Conservation (phyloP, 2,888 invertebrate species). For the Caenorhabditis parvicauda region DNA sequence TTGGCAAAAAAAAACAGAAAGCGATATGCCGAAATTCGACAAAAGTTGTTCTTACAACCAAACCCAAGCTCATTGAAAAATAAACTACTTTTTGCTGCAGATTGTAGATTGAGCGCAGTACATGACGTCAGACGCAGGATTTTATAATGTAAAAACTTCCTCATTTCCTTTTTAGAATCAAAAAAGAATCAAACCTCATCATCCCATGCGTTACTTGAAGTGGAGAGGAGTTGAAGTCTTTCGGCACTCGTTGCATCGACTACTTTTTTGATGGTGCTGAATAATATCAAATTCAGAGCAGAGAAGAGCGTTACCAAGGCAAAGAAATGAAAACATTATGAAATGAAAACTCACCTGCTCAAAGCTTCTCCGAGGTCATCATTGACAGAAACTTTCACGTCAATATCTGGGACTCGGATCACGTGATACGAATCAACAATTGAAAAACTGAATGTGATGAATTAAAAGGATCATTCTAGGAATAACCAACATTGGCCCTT, state of each 20-base stretch:
- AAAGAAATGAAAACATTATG: no score
- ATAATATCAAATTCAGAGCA: not conserved
- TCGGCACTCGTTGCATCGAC: slow-evolving; percentile 28
- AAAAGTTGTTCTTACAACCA: no score
- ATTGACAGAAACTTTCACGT: slow-evolving; percentile 12
- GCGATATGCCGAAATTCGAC: no score
- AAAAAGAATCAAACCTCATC: slow-evolving; percentile 15
- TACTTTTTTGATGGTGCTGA: slow-evolving; percentile 16
- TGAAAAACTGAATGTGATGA: no score
- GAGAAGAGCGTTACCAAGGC: not conserved
- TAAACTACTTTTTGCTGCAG: no score
- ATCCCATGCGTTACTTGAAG: slow-evolving; percentile 38
- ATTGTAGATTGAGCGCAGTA: no score
- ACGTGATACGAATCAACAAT: no score
- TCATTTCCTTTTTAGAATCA: not conserved
- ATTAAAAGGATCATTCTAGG: no score
- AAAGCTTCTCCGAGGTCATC: slow-evolving; percentile 9
- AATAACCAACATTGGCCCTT: slow-evolving; percentile 73
- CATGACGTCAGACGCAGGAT: no score
- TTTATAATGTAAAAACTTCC: no score
- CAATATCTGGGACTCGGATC: not conserved
- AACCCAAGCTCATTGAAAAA: no score
- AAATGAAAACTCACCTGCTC: not conserved
- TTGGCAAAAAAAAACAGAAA: no score
- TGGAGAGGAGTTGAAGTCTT: slow-evolving; percentile 25